Evolutionary conservation across 2,113 vertebrate species (phyloP).

Genomic region (Tor tambroides): DNA sequence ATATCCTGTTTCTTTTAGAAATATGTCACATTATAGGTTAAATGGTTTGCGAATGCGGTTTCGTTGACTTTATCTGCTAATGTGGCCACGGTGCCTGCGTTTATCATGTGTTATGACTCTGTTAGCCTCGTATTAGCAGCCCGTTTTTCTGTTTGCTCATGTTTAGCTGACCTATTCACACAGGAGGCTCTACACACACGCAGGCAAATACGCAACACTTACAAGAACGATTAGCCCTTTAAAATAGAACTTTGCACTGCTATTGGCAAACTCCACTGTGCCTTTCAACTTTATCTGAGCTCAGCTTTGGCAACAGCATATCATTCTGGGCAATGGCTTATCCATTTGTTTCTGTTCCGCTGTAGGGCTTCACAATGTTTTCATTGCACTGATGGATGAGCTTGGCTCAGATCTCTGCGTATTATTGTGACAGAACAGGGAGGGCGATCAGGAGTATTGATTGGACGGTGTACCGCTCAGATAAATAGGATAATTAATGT

Average conservation of each 20-base stretch:
- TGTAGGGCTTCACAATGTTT: slow-evolving; percentile 44
- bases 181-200: slow-evolving; percentile 25
- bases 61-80: not conserved
- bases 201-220: slow-evolving; percentile 27
- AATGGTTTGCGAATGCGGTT: not conserved
- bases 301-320: slow-evolving; percentile 50
- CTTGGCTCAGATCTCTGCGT: slow-evolving; percentile 29
- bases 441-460: slow-evolving; percentile 30
- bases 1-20: not conserved
- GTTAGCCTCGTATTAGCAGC: not conserved
- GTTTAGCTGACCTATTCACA: slow-evolving; percentile 27
- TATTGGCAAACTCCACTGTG: slow-evolving; percentile 10
- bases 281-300: slow-evolving; percentile 40
- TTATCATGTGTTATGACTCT: not conserved
- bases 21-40: not conserved
- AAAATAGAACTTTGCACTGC: slow-evolving; percentile 43
- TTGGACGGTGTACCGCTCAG: slow-evolving; percentile 13
- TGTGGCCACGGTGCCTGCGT: not conserved
- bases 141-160: slow-evolving; percentile 42
- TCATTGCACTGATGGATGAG: slow-evolving; percentile 49
- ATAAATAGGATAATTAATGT: slow-evolving; percentile 18
- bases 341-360: slow-evolving; percentile 36
- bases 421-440: slow-evolving; percentile 6
- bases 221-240: slow-evolving; percentile 25
- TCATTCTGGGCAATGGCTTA: slow-evolving; percentile 48